These are phyloP conservation scores for Emys orbicularis DNA, from an alignment of 2,797 vertebrate species.

Conservation along the genomic window DNA sequence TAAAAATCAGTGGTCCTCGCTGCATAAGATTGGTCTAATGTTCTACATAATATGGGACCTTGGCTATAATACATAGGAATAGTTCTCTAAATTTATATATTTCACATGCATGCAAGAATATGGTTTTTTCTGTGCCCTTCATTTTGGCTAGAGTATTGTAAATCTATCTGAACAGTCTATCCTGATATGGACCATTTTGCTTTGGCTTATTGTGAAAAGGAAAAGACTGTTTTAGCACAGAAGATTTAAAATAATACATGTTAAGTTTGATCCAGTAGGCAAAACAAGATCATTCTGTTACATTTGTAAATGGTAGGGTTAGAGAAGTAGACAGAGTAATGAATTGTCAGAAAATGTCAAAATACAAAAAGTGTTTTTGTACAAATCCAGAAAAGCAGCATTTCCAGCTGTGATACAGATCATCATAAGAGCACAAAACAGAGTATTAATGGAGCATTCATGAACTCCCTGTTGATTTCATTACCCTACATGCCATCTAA, in stretches of 20 bases:
- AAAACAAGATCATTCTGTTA: constrained; percentile 21
- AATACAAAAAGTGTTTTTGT: constrained; percentile 46
- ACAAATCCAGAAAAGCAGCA: constrained; percentile 32
- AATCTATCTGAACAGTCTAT: background rate
- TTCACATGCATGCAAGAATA: background rate
- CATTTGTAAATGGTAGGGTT: constrained; percentile 43
- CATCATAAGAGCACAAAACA: background rate
- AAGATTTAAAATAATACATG: background rate
- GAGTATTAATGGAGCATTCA: constrained; percentile 37
- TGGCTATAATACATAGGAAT: background rate
- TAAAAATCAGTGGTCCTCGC: background rate
- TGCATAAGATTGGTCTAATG: background rate
- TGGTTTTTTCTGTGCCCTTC: background rate
- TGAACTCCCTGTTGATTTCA: background rate
- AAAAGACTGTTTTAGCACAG: constrained; percentile 41
- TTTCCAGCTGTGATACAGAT: constrained; percentile 54
- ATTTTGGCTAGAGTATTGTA: background rate
- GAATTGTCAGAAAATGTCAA: constrained; percentile 21
- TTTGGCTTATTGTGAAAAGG: background rate
- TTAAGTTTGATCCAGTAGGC: background rate
- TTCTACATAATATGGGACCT: background rate
- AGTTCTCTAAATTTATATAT: background rate
- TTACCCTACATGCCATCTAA: background rate
- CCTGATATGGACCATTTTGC: constrained; percentile 8
- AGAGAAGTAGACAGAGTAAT: constrained; percentile 23